Base-by-base conservation (phyloP, 35 echinoderm and acorn worm genomes). In the Apostichopus californicus region DNA sequence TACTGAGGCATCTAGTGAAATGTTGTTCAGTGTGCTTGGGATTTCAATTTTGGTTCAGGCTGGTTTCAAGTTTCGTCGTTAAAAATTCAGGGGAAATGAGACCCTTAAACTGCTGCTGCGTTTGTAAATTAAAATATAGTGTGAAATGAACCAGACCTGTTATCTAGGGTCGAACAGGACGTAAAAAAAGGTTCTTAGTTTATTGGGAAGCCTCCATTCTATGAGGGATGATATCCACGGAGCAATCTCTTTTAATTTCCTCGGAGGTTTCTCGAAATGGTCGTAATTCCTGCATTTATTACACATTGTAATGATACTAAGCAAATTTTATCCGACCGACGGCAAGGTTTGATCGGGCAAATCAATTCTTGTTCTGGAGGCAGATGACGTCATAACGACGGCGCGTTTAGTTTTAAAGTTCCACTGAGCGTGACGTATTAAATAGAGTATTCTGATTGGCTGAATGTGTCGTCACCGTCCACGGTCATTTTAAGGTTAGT, bases 171-270 rank as follows among this genome's bases (percentile, higher is more conserved):
- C 71, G 71, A 22, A 75, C 71, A 75, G 11, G 71, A 75, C 71
- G 71, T 75, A 57, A 59, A 83, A 18, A 46, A 22, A 58, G 54
- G 54, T 54, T 22, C 55, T 85, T 5, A 21, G 55, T 56, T 58
- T 85, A 85, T 85, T 85, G 81, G 58, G 81, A 58, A 58, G 81
- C 81, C 81, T 58, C 81, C n/a, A 58, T 58, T 58, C 57, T 85
- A 17, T 85, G 54, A 56, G 55, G 81, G 55, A 85, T 58, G 17
- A 58, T 54, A 58, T 23, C 54, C 57, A 25, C 56, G 81, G 81
- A 85, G 57, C 58, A 85, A 85, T 85, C 81, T 85, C 55, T 85
- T 85, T 85, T 85, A 85, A 85, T 85, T 85, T 85, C 81, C 81
- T 85, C 57, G 5, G 81, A 85, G 81, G 57, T 59, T 85, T 60